Base-by-base conservation (phyloP, 1,140 invertebrate species). In the Dolichoris vasculosae region DNA sequence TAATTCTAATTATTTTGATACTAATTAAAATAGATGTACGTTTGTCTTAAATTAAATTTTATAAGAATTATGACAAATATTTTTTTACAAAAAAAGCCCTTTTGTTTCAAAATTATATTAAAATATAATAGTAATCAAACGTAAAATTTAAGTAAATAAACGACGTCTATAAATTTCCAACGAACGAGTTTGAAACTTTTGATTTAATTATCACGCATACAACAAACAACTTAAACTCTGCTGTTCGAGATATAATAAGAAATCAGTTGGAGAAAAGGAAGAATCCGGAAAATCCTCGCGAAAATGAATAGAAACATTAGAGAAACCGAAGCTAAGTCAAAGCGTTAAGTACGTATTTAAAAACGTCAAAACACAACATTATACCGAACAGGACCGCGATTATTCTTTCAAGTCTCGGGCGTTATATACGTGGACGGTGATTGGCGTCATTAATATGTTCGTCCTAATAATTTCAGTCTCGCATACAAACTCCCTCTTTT, bases 251-350 rank as follows among this genome's bases (percentile, higher is more conserved):
- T 1, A 15, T 11, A 11, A 38, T 38, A 69, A 69, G 30, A 69
- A 38, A n/a, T 64, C 26, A n/a, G 26, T 38, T 20, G 15, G 0
- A 8, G 64, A 17, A 15, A 67, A 6, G 4, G 35, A 35, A 17
- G 17, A 38, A 38, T 69, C 35, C 32, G 67, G 67, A 69, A 35
- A 38, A 38, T 69, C 32, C 30, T 32, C 13, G 48, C 51, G 7
- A n/a, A 77, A 77, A 77, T 77, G 51, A 77, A 77, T 77, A 77
- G 32, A 77, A 77, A 77, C 75, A 77, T 77, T 51, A 46, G 46
- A 51, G n/a, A 32, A 51, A 32, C 75, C n/a, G 30, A 43, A 4
- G n/a, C 32, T 51, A 32, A 43, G 73, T 76, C 73, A 40, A 75
- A 76, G 43, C 73, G 43, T 30, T 76, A 38, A 69, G 32, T 38